A percentile compares a stretch with the other conserved stretches of the same genome.
These are phyloP conservation scores for Tipula confusa DNA, from an alignment of 2,888 invertebrate species.

Conservation along the genomic window DNA sequence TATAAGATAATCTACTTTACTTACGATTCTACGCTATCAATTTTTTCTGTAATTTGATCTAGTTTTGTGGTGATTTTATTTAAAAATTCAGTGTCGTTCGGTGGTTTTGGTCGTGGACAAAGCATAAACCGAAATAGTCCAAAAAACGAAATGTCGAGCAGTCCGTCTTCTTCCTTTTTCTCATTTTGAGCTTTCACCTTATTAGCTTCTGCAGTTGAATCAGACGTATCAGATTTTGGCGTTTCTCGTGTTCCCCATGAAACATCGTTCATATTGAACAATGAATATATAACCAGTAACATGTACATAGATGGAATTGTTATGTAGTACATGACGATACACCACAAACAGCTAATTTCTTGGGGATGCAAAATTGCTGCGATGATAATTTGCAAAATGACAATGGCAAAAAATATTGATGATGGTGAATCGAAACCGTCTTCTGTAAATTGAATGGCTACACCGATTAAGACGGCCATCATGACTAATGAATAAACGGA, in stretches of 20 bases:
- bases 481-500: conserved; percentile 76
- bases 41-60: conserved; percentile 47
- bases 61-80: conserved; percentile 48
- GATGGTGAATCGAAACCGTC: conserved; percentile 79
- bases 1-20: too few species aligned
- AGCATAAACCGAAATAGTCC: conserved; percentile 55
- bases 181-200: conserved; percentile 35
- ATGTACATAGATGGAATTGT: conserved; percentile 95
- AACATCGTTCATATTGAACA: conserved; percentile 89
- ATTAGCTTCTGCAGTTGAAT: not conserved
- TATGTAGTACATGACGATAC: conserved; percentile 78
- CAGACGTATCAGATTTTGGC: conserved; percentile 8
- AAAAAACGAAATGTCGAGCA: conserved; percentile 53
- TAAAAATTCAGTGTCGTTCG: conserved; percentile 50
- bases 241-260: conserved; percentile 92
- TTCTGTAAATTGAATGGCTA: conserved; percentile 69
- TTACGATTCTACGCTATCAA: conserved; percentile 51
- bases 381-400: conserved; percentile 63
- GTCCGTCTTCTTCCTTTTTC: conserved; percentile 49
- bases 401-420: conserved; percentile 71
- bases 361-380: conserved; percentile 71
- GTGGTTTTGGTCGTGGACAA: conserved; percentile 51
- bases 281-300: conserved; percentile 83
- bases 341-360: conserved; percentile 69
- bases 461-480: conserved; percentile 80